Conservation (phyloP, 2,888 invertebrate genomes). For the Uloborus plumipes region DNA sequence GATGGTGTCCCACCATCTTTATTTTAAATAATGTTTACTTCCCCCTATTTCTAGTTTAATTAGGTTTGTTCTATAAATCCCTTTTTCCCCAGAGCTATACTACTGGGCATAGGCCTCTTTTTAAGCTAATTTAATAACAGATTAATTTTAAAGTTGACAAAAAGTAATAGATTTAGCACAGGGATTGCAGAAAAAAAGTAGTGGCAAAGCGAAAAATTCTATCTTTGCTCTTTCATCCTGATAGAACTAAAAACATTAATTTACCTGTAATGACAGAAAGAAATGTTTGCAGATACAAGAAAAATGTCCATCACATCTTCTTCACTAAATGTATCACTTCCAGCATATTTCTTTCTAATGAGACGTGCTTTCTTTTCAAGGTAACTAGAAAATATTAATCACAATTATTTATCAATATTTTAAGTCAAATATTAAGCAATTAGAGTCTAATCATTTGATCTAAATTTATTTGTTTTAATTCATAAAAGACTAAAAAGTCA, state of each 20-base stretch:
- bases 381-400: constrained; percentile 76
- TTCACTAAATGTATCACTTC: constrained; percentile 89
- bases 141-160: background rate
- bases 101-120: no score
- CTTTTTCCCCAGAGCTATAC: no score
- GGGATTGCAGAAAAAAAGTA: background rate
- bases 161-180: background rate
- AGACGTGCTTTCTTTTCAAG: constrained; percentile 91
- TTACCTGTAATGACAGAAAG: constrained; percentile 91
- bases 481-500: no score
- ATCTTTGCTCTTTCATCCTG: background rate
- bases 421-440: background rate
- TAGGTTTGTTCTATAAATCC: no score
- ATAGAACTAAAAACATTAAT: background rate
- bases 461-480: background rate
- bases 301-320: constrained; percentile 98
- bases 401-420: no score
- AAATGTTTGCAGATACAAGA: constrained; percentile 93
- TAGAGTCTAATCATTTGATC: no score
- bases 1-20: no score
- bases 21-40: no score
- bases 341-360: constrained; percentile 85
- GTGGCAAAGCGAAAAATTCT: background rate
- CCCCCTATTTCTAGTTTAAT: no score
- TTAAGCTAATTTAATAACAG: no score